Base-by-base conservation (phyloP, 92 coral and sea anemone genomes). In the Umimayanthus kanabou region DNA sequence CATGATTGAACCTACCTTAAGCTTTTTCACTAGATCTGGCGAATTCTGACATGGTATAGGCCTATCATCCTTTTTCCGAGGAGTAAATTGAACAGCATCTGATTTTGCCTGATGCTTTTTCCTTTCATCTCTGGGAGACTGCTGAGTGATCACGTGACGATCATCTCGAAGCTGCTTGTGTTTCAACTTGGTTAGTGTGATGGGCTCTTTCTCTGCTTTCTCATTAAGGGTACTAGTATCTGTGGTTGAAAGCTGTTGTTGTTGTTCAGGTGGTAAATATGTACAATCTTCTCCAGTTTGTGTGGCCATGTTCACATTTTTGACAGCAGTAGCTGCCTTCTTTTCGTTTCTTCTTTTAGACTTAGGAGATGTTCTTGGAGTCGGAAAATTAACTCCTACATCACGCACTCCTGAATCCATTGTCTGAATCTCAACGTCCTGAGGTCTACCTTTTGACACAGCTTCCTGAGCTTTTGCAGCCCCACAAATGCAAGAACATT, bases 341-440 rank as follows among this genome's bases (percentile, higher is more conserved):
- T 90, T 86, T 18, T 53, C 64, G 4, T 83, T 47, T 64, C 61
- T 70, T 22, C 67, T 70, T 84, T 85, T 65, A 9, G 86, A 25
- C 40, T 84, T 64, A 14, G 65, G 93, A 30, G 70, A 66, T 26
- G 87, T 22, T 29, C 79, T 58, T 29, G 90, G 98, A 16, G 99
- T 93, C n/a, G 99, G 99, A 25, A 92, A 91, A 67, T 96, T 96
- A 11, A 95, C 94, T 20, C 95, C 99, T 10, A 95, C 86, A 82
- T 96, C 99, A 26, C 91, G 93, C 77, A 89, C 90, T 29, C 90
- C 84, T 5, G 90, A 85, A 70, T 71, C 64, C 3, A 83, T 11
- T 28, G 87, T 83, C 58, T 83, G 74, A 77, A 47, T 81, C 81
- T 87, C 67, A 65, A 47, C 13, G 26, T 81, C 55, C 76, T 83